Percentiles rank a stretch among this genome's conserved stretches.
Conservation (phyloP, 2,113 vertebrate species). For the Meriones unguiculatus region DNA sequence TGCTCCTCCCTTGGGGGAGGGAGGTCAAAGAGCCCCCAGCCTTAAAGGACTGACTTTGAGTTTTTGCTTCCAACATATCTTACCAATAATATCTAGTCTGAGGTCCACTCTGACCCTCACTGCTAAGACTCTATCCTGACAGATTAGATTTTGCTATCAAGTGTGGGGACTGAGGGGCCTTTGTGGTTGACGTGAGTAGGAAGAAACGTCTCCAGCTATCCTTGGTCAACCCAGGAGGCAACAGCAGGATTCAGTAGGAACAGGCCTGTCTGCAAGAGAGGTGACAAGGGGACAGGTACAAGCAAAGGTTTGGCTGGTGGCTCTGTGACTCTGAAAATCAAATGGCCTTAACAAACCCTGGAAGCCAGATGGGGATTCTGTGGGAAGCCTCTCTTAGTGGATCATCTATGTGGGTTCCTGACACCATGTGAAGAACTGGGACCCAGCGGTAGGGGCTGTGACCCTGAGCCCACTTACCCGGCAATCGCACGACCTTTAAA, state of each 20-base stretch:
- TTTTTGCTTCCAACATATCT: not conserved
- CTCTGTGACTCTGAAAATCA: not conserved
- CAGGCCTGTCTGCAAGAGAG: not conserved
- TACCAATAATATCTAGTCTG: fast-evolving
- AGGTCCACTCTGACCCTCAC: not conserved
- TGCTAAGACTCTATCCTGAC: not conserved
- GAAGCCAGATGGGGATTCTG: fast-evolving
- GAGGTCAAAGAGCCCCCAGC: not conserved
- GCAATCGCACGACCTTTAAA: fast-evolving
- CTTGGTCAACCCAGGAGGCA: not conserved
- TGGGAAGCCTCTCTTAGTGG: not conserved
- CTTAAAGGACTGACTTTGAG: not conserved
- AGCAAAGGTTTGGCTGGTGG: not conserved
- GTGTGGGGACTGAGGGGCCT: not conserved
- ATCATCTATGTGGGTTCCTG: fast-evolving
- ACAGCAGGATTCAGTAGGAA: not conserved
- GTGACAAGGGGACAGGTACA: not conserved
- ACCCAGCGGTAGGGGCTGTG: fast-evolving
- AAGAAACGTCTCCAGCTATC: not conserved
- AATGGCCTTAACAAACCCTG: not conserved
- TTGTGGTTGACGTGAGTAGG: not conserved
- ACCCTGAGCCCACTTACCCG: not conserved
- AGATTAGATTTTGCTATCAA: not conserved
- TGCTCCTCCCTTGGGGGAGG: too few relatives aligned
- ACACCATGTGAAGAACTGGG: fast-evolving